These are phyloP conservation scores for Drosophila parvula DNA, from an alignment of 1,140 invertebrate genomes.

Conservation along the genomic window DNA sequence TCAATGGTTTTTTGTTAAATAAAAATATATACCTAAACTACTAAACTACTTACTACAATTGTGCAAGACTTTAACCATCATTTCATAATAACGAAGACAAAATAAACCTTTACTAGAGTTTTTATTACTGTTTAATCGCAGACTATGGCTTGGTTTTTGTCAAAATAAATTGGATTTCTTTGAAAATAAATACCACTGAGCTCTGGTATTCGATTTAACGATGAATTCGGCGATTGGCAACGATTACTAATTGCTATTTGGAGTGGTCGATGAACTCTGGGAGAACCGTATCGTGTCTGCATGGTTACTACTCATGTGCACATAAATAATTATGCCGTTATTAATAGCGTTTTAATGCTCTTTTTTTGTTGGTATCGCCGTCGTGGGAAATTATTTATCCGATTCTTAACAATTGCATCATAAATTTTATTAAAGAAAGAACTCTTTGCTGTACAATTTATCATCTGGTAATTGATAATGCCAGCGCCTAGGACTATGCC, in stretches of 20 bases:
- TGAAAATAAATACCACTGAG: background rate
- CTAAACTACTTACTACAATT: rapidly evolving
- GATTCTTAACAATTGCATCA: constrained; percentile 71
- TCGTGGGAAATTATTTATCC: constrained; percentile 63
- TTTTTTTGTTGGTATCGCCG: constrained; percentile 1
- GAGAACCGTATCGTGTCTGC: background rate
- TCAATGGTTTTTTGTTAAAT: no score
- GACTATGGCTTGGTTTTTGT: constrained; percentile 33
- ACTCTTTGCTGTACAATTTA: constrained; percentile 69
- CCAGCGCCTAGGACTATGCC: constrained; percentile 67
- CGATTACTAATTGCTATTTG: constrained; percentile 39
- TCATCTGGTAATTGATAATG: constrained; percentile 80
- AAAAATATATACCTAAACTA: no score
- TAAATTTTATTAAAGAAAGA: constrained; percentile 76
- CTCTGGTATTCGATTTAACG: background rate
- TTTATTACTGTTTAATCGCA: constrained; percentile 1
- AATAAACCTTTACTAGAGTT: background rate
- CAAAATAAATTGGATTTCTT: constrained; percentile 38
- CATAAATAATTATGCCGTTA: constrained; percentile 31
- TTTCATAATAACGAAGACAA: background rate
- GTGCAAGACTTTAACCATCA: no score
- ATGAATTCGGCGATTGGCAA: constrained; percentile 16
- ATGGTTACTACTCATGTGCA: constrained; percentile 9
- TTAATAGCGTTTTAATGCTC: constrained; percentile 55
- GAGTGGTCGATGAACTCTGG: constrained; percentile 27